Conservation (phyloP, 2,888 invertebrate genomes). For the Nesidiocoris tenuis region DNA sequence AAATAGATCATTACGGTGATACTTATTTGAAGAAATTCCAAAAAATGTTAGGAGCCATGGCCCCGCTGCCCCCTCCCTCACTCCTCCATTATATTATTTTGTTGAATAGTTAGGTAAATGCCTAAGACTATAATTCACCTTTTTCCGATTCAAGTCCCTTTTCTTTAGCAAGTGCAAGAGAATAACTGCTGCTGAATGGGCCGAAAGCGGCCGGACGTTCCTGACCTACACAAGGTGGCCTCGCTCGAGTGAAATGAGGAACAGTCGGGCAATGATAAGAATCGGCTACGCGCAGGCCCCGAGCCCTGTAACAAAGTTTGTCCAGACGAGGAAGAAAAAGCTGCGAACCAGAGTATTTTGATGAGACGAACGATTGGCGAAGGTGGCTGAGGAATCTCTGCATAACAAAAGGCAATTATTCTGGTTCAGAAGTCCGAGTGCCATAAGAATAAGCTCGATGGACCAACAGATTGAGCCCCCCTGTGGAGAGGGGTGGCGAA, state of each 20-base stretch:
- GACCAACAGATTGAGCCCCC: neutral
- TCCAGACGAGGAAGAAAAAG: conserved; percentile 17
- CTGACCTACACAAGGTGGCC: too few species aligned
- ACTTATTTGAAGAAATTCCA: too few species aligned
- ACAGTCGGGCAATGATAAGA: conserved; percentile 16
- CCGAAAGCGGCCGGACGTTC: too few species aligned
- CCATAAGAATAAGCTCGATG: neutral
- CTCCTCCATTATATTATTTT: too few species aligned
- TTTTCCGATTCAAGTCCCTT: too few species aligned
- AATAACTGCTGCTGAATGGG: too few species aligned
- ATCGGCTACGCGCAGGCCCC: neutral
- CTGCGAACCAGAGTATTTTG: conserved; percentile 20
- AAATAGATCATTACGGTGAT: too few species aligned
- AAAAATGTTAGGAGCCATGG: too few species aligned
- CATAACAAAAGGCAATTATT: conserved; percentile 27
- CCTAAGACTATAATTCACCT: too few species aligned
- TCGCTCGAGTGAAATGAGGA: conserved; percentile 33
- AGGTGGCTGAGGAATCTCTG: conserved; percentile 3
- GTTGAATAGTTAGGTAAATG: too few species aligned
- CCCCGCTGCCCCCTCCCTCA: too few species aligned
- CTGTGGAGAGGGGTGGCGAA: neutral
- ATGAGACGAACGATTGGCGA: conserved; percentile 24
- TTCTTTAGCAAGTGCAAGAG: too few species aligned
- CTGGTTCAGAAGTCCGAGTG: neutral
- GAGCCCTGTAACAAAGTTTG: neutral